Base-by-base conservation (phyloP, 2,888 invertebrate species). In the Drosophila rubida region DNA sequence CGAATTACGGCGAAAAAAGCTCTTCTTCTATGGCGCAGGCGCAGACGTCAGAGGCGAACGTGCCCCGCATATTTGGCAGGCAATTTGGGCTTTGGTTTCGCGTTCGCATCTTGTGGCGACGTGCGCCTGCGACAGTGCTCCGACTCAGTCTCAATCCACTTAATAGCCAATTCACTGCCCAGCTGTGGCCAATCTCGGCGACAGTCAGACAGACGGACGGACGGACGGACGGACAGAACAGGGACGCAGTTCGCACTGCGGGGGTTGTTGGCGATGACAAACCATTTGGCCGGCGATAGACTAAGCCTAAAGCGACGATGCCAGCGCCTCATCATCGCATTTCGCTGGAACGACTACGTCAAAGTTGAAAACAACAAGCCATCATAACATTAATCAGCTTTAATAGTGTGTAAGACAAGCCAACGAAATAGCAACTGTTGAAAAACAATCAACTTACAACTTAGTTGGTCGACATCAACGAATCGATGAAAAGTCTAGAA, bases 41-140 rank as follows among this genome's bases (percentile, higher is more conserved):
- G 86, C 73, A 75, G 84, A 82, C 82, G 82, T 82, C 82, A 82
- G 82, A 86, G 67, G 51, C 48, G 64, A 42, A 82, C 88, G 82
- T 82, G 82, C 63, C 61, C 30, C 37, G 82, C 80, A 82, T 82
- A 83, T 68, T 70, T 49, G 71, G 61, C 67, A 59, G 61, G 23
- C 48, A 30, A 59, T 69, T 60, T 81, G 32, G 22, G 42, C 8
- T 41, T 25, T 35, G 22, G 9, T 19, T 23, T 53, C 46, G 19
- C 7, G 50, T 19, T 57, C 50, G 30, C 39, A 55, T 68, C 62
- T 54, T 64, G 44, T 72, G 77, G 49, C 77, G 84, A 82, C 78
- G 80, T 86, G 80, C 73, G 83, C 63, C 80, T 39, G 32, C 60
- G 35, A 48, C 44, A 49, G 16, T 5, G 13, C 35, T 7, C 32